These are phyloP conservation scores for Menidia menidia DNA, from an alignment of 2,797 vertebrate genomes.

Conservation along the genomic window DNA sequence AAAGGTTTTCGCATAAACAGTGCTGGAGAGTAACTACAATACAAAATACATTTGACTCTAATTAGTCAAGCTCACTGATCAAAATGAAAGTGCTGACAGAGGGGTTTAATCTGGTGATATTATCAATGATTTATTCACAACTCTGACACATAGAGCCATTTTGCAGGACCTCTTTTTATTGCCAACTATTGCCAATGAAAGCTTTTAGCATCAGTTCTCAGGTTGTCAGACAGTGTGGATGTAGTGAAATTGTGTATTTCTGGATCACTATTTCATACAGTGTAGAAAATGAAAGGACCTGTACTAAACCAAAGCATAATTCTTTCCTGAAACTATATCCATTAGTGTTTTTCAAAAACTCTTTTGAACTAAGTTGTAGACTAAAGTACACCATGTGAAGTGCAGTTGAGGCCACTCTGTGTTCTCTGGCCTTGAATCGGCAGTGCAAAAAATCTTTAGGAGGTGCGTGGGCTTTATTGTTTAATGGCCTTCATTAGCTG, in stretches of 20 bases:
- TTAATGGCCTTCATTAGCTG: too few relatives aligned
- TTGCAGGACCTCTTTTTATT: background rate
- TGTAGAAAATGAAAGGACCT: background rate
- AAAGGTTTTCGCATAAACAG: constrained; percentile 6
- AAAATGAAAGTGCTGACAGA: background rate
- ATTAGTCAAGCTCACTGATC: background rate
- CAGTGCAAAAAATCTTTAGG: too few relatives aligned
- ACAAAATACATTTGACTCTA: background rate
- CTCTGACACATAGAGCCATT: background rate
- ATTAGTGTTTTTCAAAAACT: too few relatives aligned
- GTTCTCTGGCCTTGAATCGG: too few relatives aligned
- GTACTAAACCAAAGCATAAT: background rate
- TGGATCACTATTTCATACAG: background rate
- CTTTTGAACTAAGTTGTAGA: too few relatives aligned
- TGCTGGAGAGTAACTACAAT: background rate
- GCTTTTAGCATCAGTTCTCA: background rate
- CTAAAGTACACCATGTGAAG: too few relatives aligned
- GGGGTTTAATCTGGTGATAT: background rate
- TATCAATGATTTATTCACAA: background rate
- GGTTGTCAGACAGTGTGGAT: background rate
- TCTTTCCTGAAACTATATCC: background rate
- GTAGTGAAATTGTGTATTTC: background rate
- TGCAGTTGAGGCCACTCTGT: too few relatives aligned
- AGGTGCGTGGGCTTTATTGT: too few relatives aligned
- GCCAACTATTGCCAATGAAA: background rate